Percentiles rank a stretch among this genome's conserved stretches.
Evolutionary conservation across 2,113 vertebrate genomes (phyloP).

Genomic region (Trochalopteron elliotii): DNA sequence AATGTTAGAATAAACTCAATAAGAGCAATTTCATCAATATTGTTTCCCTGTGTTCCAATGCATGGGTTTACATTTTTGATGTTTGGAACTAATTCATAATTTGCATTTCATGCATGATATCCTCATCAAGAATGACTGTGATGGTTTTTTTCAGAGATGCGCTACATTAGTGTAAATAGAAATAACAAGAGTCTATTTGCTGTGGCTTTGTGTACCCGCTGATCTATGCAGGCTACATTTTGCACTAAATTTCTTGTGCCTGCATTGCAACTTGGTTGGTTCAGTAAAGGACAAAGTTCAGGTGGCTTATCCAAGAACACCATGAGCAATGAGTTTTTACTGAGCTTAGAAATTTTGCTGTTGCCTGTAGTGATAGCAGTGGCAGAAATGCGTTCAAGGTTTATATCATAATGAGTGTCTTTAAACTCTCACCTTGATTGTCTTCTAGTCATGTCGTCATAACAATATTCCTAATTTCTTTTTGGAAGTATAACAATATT

Average conservation of each 20-base stretch:
- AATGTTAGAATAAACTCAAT: conserved; percentile 12
- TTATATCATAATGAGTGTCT: background rate
- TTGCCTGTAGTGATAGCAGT: background rate
- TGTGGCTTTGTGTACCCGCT: background rate
- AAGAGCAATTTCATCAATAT: background rate
- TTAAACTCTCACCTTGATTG: background rate
- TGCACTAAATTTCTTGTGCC: background rate
- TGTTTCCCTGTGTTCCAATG: conserved; percentile 11
- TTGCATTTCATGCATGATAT: conserved; percentile 19
- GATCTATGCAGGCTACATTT: background rate
- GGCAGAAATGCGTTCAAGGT: background rate
- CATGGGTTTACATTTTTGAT: background rate
- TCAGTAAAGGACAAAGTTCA: background rate
- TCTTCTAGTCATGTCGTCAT: background rate
- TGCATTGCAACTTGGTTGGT: background rate
- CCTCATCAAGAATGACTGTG: background rate
- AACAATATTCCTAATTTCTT: background rate
- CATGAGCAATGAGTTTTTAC: background rate
- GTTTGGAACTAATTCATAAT: conserved; percentile 18
- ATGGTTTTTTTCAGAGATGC: background rate
- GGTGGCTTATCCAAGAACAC: background rate
- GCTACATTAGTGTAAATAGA: background rate
- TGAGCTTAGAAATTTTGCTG: background rate
- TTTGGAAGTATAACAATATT: background rate
- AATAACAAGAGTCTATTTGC: background rate